Evolutionary conservation across 2,113 vertebrate genomes (phyloP), one percentile per base, ranked within the genome.

Genomic region (Chaetodon trifascialis): DNA sequence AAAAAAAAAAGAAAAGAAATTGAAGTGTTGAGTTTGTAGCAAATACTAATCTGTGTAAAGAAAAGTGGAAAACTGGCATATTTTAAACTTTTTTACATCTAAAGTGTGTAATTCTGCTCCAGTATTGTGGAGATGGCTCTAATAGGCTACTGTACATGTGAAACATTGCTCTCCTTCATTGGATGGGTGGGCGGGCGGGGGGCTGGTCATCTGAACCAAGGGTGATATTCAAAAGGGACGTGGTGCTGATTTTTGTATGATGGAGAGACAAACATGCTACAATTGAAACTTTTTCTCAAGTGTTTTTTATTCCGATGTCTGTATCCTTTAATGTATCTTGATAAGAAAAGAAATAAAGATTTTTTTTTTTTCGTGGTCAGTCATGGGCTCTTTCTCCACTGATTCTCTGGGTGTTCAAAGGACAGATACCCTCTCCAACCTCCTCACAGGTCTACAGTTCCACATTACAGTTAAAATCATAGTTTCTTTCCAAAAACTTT

Each of bases 241-340:
- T 86, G 73, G 79, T 67, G 86, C 83, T 79, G 78, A 85, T 72
- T 94, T 95, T 94, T 94, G 73, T 94, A 94, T 87, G 89, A 74
- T 80, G 90, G 83, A 93, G 86, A 89, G 83, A 93, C 76, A 81
- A 87, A 92, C 84, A 87, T 89, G 89, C 86, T 90, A 92, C 82
- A 93, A 92, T 73, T 92, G 77, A 92, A 94, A 85, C 70, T 90
- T 93, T 93, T 93, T 90, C 86, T 92, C 82, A 85, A 89, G 71
- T 91, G 71, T 93, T 94, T 94, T 95, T 93, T 94, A 95, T 94
- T 95, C 93, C 83, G 52, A 88, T 90, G 89, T 94, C 93, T 93
- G 93, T 95, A 95, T 94, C 88, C 91, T 94, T 94, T 94, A 94
- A 92, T 94, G 91, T 95, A 94, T 94, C 93, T 95, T 95, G 94